These are phyloP conservation scores for Andrena minutula DNA, from an alignment of 2,888 invertebrate genomes.

Conservation along the genomic window DNA sequence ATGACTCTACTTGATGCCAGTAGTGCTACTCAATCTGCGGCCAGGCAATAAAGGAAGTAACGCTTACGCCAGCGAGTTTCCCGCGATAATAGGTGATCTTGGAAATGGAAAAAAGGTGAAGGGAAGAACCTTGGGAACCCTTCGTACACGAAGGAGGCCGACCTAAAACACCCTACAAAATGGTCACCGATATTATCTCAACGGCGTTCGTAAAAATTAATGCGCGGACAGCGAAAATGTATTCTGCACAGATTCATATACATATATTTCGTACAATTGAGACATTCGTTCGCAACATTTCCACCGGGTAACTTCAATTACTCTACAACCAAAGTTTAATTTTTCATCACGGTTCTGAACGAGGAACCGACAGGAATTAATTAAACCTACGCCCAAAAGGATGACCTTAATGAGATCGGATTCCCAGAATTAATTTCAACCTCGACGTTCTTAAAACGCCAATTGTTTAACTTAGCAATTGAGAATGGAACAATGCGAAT, in stretches of 20 bases:
- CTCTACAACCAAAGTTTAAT: conserved; percentile 29
- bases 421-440: conserved; percentile 18
- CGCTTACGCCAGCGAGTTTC: conserved; percentile 70
- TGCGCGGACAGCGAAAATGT: no score
- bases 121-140: conserved; percentile 19
- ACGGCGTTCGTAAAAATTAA: neutral
- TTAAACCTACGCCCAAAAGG: conserved; percentile 38
- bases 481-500: conserved; percentile 5
- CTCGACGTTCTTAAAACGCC: conserved; percentile 16
- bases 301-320: neutral
- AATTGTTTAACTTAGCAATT: conserved; percentile 12
- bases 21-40: conserved; percentile 69
- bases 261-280: neutral
- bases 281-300: neutral
- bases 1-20: conserved; percentile 66
- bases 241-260: no score
- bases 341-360: conserved; percentile 21
- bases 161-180: conserved; percentile 1
- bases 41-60: conserved; percentile 66
- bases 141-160: neutral
- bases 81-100: conserved; percentile 58
- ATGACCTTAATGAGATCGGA: conserved; percentile 45
- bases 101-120: conserved; percentile 47
- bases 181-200: neutral
- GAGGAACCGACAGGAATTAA: conserved; percentile 38